phyloP scores from a whole-genome alignment of 2,113 vertebrate genomes.

The Forbesichthys papilliferus region DNA sequence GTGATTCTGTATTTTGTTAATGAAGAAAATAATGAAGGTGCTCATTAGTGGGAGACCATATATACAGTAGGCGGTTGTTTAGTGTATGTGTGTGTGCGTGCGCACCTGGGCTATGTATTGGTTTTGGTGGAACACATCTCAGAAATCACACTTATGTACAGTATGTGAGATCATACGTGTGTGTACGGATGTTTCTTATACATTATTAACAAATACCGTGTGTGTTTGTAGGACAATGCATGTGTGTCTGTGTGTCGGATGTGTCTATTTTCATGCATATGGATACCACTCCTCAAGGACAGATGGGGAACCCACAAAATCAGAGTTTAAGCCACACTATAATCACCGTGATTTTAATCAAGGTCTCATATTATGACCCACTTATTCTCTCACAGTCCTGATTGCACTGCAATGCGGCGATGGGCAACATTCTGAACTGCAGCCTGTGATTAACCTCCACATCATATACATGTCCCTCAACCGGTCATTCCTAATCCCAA shows the following conservation, averaged over 20 bases:
- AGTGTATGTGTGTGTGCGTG: constrained; percentile 6
- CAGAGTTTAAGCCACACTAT: constrained; percentile 68
- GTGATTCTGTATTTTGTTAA: no score
- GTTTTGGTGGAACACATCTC: background rate
- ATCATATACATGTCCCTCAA: constrained; percentile 69
- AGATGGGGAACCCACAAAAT: constrained; percentile 75
- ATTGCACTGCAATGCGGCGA: constrained; percentile 70
- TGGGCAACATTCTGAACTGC: constrained; percentile 62
- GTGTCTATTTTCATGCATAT: constrained; percentile 53
- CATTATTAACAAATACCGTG: background rate
- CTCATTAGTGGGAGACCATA: no score
- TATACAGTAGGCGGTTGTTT: background rate
- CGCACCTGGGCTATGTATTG: background rate
- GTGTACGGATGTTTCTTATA: background rate
- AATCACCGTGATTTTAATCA: constrained; percentile 80
- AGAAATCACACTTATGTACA: constrained; percentile 4
- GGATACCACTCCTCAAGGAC: constrained; percentile 56
- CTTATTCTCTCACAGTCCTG: constrained; percentile 73
- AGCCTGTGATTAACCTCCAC: constrained; percentile 78
- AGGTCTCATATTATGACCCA: constrained; percentile 73
- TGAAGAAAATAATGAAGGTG: no score
- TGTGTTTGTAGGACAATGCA: background rate
- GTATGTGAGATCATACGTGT: constrained; percentile 6
- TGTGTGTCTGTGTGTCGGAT: background rate
- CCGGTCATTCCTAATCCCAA: constrained; percentile 64